Base-by-base conservation (phyloP, 2,888 invertebrate species). In the Agrochola macilenta region DNA sequence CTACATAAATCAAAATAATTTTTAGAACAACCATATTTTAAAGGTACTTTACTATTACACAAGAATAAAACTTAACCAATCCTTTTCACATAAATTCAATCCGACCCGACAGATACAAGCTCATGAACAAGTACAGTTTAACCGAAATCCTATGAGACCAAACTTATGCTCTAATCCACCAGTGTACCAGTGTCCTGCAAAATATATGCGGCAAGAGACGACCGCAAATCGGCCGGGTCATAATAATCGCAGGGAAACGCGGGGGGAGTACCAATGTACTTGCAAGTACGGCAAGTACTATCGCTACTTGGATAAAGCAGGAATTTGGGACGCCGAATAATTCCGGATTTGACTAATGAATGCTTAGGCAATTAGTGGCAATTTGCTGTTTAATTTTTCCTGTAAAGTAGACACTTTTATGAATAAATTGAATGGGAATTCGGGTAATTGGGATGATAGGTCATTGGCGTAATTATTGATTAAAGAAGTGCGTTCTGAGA, bases 311-410 rank as follows among this genome's bases (percentile, higher is more conserved):
- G 83, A 86, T 88, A 89, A 86, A 78, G 72, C 82, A 79, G 69
- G 73, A 77, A 83, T 86, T 87, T 83, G 86, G 87, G 78, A 84
- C 88, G 72, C 76, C 78, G 83, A 91, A 91, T 91, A 89, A 90
- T 91, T 89, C 87, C 85, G 79, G 78, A 83, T 87, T 86, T 88
- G 86, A 88, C 83, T 90, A 89, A 91, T 86, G 68, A 78, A 69
- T 81, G 68, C 79, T 72, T 64, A 74, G 63, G 80, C 63, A 81
- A 83, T 81, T 81, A 72, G 23, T 60, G 49, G 54, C 66, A 69
- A 66, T 78, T 76, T 43, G 30, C 35, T 77, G 77, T 72, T 52
- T 65, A 49, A 75, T 46, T 75, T 74, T 76, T 43, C 17, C 23
- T 69, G 69, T 43, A n/a, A 43, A 66, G 26, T 61, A 43, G 60